Conservation (phyloP, 2,797 vertebrate genomes). For the Phalloptychus januarius region DNA sequence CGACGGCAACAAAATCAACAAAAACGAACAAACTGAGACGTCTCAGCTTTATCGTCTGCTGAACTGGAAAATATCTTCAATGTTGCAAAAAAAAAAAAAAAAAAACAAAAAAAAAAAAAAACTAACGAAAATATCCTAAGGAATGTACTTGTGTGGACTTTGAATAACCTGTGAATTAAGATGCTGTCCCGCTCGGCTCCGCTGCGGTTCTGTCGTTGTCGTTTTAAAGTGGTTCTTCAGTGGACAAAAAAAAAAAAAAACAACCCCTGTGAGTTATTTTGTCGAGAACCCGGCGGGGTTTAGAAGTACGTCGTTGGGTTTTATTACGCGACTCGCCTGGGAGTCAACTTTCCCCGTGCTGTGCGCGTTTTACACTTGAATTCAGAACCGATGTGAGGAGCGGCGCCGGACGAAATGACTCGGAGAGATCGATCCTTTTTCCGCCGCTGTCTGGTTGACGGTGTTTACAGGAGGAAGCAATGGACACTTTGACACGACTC, state of each 20-base stretch:
- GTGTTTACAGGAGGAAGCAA: slow-evolving; percentile 57
- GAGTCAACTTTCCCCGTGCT: neutral
- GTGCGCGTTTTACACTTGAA: slow-evolving; percentile 19
- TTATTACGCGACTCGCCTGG: slow-evolving; percentile 19
- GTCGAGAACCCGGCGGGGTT: slow-evolving; percentile 28
- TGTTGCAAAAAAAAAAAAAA: slow-evolving; percentile 53
- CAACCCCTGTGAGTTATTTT: slow-evolving; percentile 39
- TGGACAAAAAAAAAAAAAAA: slow-evolving; percentile 16
- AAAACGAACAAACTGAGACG: slow-evolving; percentile 59
- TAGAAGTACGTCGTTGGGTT: neutral
- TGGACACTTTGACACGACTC: slow-evolving; percentile 28
- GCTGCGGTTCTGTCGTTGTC: slow-evolving; percentile 59
- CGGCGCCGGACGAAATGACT: slow-evolving; percentile 42
- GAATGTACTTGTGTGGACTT: slow-evolving; percentile 80
- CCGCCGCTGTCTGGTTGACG: slow-evolving; percentile 21
- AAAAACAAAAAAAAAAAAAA: slow-evolving; percentile 18
- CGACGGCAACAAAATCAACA: slow-evolving; percentile 43
- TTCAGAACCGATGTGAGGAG: slow-evolving; percentile 13
- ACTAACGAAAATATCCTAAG: slow-evolving; percentile 52
- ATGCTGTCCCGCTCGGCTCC: slow-evolving; percentile 48
- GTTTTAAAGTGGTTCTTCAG: slow-evolving; percentile 66
- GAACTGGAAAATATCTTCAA: slow-evolving; percentile 61
- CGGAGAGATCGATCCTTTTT: slow-evolving; percentile 1
- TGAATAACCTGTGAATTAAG: slow-evolving; percentile 70
- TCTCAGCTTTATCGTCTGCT: slow-evolving; percentile 46